Evolutionary conservation across 2,888 invertebrate species (phyloP), one percentile per base, ranked within the genome.

Genomic region (Drosophila algonquin): DNA sequence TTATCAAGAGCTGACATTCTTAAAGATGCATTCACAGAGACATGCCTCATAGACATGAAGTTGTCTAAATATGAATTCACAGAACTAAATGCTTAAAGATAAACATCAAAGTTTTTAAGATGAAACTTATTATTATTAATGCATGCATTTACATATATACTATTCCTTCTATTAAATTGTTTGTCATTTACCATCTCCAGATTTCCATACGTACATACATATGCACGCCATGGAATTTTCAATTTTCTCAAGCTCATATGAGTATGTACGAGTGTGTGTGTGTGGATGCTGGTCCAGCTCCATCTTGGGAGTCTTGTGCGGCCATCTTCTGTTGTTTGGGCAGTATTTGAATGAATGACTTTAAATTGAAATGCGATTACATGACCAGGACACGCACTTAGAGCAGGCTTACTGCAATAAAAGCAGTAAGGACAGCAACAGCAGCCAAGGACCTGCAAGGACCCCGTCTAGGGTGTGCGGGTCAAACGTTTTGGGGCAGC

Each of bases 291-390:
- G 14, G 18, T 30, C 4, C 30, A 8, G 32, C 35, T 51, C 50
- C 30, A 40, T 62, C 63, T 51, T 70, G 55, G 30, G 21, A 46
- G 12, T 46, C 53, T 60, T 52, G 30, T 46, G 21, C 27, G 45
- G 59, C 16, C 27, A 18, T 56, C 48, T 46, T 16, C 30, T 60
- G 71, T 73, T 73, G 35, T 53, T 58, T 61, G 40, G 72, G 44
- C 58, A 51, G 47, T 45, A 61, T 55, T 44, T 73, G 73, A 84
- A 81, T 81, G 79, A 79, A 88, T 83, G 89, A 81, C 81, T 86
- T 79, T 74, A 80, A 89, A 91, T 87, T 89, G 90, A 90, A 91
- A 90, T 91, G 84, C 90, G 90, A 90, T 90, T 90, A 90, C 90
- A 90, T 84, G 89, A 90, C 90, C 91, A 90, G 84, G 80, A 90